phyloP scores from a whole-genome alignment of 2,888 invertebrate species.

The Plebejus argus region DNA sequence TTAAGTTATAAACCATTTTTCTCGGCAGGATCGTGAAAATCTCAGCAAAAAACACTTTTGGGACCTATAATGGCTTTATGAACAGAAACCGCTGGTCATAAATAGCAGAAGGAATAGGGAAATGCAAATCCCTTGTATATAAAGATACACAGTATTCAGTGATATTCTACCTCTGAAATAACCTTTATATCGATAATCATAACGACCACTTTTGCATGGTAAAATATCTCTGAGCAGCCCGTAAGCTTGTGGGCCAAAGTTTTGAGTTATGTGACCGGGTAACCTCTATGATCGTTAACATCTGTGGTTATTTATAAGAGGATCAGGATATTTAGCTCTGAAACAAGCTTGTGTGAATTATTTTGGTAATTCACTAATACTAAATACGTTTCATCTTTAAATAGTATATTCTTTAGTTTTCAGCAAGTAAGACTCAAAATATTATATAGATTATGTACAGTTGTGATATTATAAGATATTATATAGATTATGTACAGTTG shows the following conservation, averaged over 20 bases:
- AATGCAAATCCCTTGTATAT: slow-evolving; percentile 21
- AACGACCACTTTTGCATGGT: too few relatives aligned
- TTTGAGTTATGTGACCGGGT: slow-evolving; percentile 9
- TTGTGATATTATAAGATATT: too few relatives aligned
- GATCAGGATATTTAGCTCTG: background rate
- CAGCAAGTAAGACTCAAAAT: too few relatives aligned
- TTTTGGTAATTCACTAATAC: background rate
- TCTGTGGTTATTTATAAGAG: slow-evolving; percentile 12
- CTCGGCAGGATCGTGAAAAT: background rate
- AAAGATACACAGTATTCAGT: background rate
- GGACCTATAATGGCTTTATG: slow-evolving; percentile 17
- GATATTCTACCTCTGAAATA: too few relatives aligned
- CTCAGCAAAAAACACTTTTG: slow-evolving; percentile 6
- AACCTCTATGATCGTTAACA: slow-evolving; percentile 4
- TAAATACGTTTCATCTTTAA: too few relatives aligned
- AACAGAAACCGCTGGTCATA: slow-evolving; percentile 6
- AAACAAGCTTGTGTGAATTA: background rate
- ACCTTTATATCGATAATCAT: too few relatives aligned
- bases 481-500: too few relatives aligned
- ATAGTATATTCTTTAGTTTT: too few relatives aligned
- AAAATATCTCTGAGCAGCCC: too few relatives aligned
- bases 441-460: too few relatives aligned
- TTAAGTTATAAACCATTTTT: background rate
- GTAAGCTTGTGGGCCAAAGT: slow-evolving; percentile 19
- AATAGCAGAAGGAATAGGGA: background rate